Base-by-base conservation (phyloP, 1,140 invertebrate genomes). In the Linepithema humile region DNA sequence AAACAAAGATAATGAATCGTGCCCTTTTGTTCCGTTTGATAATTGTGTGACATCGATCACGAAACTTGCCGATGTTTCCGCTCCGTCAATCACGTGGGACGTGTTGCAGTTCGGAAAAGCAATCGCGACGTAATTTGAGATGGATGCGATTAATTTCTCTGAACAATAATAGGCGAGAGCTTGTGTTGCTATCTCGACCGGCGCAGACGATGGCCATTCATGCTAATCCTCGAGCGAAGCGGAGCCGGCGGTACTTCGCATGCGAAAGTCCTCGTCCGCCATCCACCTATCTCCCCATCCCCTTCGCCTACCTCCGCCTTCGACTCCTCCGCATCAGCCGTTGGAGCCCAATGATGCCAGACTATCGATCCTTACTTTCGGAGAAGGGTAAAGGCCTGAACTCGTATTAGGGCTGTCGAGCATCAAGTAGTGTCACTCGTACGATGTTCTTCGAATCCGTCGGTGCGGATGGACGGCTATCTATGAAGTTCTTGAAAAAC, bases 131-230 rank as follows among this genome's bases (percentile, higher is more conserved):
- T 92, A 91, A 93, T 93, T 89, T 84, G 70, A 88, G 88, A 91
- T 90, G 88, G 91, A 90, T 89, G 89, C 90, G 88, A 93, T 92
- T 92, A 93, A 93, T 93, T 91, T 93, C 85, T 88, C 78, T 73
- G 85, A 85, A 86, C 88, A 93, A 92, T 92, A 93, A 92, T 91
- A 89, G 89, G 78, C 73, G 83, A 86, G 88, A 77, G 86, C 80
- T 64, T 73, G 84, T 90, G 89, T 89, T 89, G 89, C 88, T 91
- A 91, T 92, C 91, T 91, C 91, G 80, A 74, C 65, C 83, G 80
- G 85, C 80, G 85, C 90, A 91, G 90, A 90, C 88, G 90, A 91
- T 89, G 91, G 88, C 91, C 87, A 90, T 93, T 93, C 90, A 91
- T 91, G 91, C 87, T 92, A 92, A 93, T 93, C 91, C 89, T 91